Evolutionary conservation across 2,888 invertebrate species (phyloP).

Genomic region (Catotricha subobsoleta): DNA sequence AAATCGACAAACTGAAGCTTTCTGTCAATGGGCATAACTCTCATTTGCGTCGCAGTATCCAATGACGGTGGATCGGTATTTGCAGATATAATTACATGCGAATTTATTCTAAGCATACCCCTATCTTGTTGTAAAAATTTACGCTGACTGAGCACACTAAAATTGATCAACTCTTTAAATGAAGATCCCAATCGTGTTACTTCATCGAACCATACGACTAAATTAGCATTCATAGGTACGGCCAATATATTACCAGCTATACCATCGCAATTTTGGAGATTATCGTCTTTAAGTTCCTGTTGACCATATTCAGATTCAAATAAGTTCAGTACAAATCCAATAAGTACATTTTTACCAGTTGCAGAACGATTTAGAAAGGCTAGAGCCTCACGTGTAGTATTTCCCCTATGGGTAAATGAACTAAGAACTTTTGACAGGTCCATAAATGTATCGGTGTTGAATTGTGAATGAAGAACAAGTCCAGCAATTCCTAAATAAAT

Average conservation of each 20-base stretch:
- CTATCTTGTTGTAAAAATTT: not conserved
- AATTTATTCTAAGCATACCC: not conserved
- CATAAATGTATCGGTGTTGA: not conserved
- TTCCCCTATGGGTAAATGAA: not conserved
- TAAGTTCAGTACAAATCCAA: not conserved
- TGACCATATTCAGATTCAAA: not conserved
- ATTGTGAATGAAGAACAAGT: not conserved
- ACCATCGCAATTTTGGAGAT: not conserved
- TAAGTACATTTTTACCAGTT: not conserved
- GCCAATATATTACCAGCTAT: not conserved
- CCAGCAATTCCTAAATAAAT: not conserved
- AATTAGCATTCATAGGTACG: not conserved
- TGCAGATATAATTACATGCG: not conserved
- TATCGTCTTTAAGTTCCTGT: not conserved
- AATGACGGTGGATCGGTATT: not conserved
- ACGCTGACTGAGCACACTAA: not conserved
- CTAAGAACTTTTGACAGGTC: not conserved
- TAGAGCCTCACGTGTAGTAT: not conserved
- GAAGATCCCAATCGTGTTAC: not conserved
- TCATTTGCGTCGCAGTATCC: not conserved
- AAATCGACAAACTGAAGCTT: not conserved
- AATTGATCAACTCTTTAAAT: not conserved
- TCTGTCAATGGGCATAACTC: not conserved
- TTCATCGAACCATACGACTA: not conserved
- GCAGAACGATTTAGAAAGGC: not conserved